A percentile compares a stretch with the other conserved stretches of the same genome.
phyloP scores from a whole-genome alignment of 2,888 invertebrate genomes.

The Bombylius major region DNA sequence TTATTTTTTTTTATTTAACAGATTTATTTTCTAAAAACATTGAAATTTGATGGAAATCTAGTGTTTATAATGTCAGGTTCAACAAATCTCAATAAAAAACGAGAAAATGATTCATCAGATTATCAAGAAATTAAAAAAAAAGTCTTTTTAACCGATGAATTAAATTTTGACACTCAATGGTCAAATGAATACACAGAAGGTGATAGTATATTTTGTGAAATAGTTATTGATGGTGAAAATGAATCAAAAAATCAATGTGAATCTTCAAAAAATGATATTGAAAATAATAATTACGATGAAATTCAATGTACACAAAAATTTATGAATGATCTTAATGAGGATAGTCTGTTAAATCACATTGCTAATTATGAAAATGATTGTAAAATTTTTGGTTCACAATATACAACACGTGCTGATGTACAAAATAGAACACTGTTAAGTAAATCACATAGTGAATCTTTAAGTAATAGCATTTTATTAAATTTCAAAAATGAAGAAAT shows the following conservation, averaged over 20 bases:
- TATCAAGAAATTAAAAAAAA: neutral
- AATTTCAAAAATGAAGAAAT: slow-evolving; percentile 4
- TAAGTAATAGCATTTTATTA: slow-evolving; percentile 1
- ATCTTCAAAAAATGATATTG: neutral
- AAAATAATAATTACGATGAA: neutral
- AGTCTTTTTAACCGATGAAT: neutral
- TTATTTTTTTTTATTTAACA: too few relatives aligned
- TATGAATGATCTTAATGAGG: slow-evolving; percentile 23
- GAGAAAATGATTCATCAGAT: neutral
- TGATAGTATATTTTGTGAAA: slow-evolving; percentile 14
- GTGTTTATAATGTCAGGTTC: too few relatives aligned
- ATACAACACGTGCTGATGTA: slow-evolving; percentile 24
- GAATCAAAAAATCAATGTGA: neutral
- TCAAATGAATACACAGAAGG: slow-evolving; percentile 1
- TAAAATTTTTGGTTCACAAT: slow-evolving; percentile 24
- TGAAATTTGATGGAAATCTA: too few relatives aligned
- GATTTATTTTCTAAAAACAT: too few relatives aligned
- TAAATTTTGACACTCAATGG: neutral
- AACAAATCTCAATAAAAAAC: neutral
- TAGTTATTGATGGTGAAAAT: neutral
- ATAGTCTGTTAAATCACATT: neutral
- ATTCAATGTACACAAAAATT: slow-evolving; percentile 32
- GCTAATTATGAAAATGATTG: neutral
- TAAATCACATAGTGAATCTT: neutral
- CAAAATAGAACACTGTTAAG: slow-evolving; percentile 17